Evolutionary conservation across 2,113 vertebrate genomes (phyloP).

Genomic region (Archocentrus centrarchus): DNA sequence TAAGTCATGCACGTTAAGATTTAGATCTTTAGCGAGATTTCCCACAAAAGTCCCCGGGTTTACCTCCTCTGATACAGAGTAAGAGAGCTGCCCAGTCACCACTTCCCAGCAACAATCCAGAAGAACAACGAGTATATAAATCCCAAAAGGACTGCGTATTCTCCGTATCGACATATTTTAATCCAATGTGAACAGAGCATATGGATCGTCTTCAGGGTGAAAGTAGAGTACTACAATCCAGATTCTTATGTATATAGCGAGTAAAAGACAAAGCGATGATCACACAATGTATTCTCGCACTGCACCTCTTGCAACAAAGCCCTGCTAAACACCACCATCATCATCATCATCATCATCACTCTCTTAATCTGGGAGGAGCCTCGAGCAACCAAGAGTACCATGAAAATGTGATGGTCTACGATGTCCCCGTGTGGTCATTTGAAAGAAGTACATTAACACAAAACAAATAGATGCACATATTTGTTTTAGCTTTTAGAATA

Average conservation of each 20-base stretch:
- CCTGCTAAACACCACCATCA: not conserved
- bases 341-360: not conserved
- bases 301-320: conserved; percentile 66
- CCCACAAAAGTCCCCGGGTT: conserved; percentile 78
- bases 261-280: not conserved
- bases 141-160: conserved; percentile 17
- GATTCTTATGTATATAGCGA: not conserved
- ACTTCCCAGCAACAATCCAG: conserved; percentile 40
- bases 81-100: conserved; percentile 68
- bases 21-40: conserved; percentile 80
- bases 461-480: not conserved
- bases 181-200: not conserved
- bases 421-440: conserved; percentile 64
- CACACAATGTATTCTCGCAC: not conserved
- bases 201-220: not conserved
- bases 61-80: conserved; percentile 79
- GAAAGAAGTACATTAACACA: not conserved
- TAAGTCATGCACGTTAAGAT: conserved; percentile 71
- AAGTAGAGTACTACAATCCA: not conserved
- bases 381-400: not conserved
- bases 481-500: not conserved
- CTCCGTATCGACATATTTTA: conserved; percentile 27
- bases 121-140: conserved; percentile 42
- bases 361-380: conserved; percentile 61
- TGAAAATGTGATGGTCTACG: conserved; percentile 53